Evolutionary conservation across 35 echinoderm and acorn worm species (phyloP).

Genomic region (Ptychodera flava): DNA sequence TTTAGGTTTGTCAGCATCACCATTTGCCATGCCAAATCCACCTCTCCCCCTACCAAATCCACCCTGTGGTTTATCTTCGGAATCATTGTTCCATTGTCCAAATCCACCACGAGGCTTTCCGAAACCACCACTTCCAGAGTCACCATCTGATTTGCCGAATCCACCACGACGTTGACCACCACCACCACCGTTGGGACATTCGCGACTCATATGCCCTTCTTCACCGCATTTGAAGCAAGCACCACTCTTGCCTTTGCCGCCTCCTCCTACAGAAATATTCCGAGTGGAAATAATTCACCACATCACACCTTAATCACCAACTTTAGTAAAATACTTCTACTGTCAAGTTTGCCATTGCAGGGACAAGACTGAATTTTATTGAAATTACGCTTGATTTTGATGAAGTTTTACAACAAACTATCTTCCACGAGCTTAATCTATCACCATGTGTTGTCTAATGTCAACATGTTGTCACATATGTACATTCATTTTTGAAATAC

Average conservation of each 20-base stretch:
- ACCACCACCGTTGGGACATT: constrained; percentile 33
- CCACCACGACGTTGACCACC: not conserved
- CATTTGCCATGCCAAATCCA: constrained; percentile 5
- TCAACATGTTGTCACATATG: no score
- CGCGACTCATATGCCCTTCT: constrained; percentile 47
- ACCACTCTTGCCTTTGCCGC: constrained; percentile 8
- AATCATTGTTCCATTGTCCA: not conserved
- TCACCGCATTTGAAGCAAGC: constrained; percentile 48
- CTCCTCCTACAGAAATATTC: constrained; percentile 2
- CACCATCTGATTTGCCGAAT: not conserved
- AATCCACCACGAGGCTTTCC: not conserved
- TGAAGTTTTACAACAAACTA: no score
- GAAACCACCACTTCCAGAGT: not conserved
- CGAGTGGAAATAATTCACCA: not conserved
- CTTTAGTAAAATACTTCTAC: no score
- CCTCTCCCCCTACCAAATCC: constrained; percentile 9
- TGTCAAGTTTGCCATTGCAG: no score
- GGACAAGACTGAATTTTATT: no score
- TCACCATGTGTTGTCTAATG: no score
- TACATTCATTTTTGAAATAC: no score
- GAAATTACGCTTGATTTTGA: no score
- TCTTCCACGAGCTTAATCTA: no score
- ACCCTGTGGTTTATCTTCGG: not conserved
- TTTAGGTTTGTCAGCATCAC: not conserved
- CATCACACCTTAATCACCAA: no score